Conservation (phyloP, 2,797 vertebrate species). For the Austrolebias charrua region DNA sequence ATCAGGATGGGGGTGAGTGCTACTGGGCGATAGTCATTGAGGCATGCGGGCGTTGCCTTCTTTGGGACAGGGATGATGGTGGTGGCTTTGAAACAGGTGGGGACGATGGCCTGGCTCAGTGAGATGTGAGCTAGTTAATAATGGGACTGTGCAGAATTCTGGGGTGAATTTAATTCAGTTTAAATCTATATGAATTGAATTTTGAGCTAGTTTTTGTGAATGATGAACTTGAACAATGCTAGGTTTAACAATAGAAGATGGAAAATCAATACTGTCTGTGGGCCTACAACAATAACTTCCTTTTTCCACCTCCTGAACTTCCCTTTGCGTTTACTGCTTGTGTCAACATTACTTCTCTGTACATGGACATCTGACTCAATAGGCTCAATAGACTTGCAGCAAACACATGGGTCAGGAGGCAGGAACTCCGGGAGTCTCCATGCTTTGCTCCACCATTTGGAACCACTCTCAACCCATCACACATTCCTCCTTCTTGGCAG, state of each 20-base stretch:
- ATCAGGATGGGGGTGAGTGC: too few relatives aligned
- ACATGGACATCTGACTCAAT: slow-evolving; percentile 20
- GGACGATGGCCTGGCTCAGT: too few relatives aligned
- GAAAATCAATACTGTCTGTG: background rate
- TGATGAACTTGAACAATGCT: background rate
- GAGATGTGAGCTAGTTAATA: too few relatives aligned
- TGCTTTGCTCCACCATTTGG: slow-evolving; percentile 77
- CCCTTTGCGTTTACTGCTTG: background rate
- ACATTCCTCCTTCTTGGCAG: slow-evolving; percentile 88
- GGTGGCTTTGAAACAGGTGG: too few relatives aligned
- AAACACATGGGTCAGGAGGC: slow-evolving; percentile 69
- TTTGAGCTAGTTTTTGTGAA: background rate
- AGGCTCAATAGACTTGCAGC: slow-evolving; percentile 34
- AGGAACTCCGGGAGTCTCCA: slow-evolving; percentile 76
- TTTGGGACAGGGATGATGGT: too few relatives aligned
- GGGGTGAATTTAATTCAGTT: background rate
- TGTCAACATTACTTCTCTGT: slow-evolving; percentile 24
- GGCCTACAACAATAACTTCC: background rate
- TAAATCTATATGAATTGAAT: background rate
- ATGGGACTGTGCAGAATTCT: background rate
- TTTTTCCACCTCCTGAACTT: background rate
- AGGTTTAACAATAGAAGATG: background rate
- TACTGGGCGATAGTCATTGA: too few relatives aligned
- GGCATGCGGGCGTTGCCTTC: too few relatives aligned
- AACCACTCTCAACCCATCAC: slow-evolving; percentile 86